Evolutionary conservation across 2,888 invertebrate genomes (phyloP).

Genomic region (Lepidocyrtoides sp.): DNA sequence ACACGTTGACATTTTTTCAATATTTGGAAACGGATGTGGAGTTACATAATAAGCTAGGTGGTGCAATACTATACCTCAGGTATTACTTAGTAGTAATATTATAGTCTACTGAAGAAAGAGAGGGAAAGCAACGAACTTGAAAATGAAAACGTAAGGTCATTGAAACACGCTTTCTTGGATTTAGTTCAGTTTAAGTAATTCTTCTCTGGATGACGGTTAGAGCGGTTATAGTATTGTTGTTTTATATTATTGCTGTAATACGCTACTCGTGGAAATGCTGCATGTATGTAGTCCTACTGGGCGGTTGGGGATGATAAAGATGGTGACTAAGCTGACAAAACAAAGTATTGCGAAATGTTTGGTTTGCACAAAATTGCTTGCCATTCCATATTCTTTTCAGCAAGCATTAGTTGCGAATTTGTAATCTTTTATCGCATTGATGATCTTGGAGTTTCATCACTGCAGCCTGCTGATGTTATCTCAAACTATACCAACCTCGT

Average conservation of each 20-base stretch:
- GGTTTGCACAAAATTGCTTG: neutral
- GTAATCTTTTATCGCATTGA: neutral
- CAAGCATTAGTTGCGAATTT: neutral
- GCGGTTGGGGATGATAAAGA: neutral
- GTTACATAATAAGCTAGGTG: neutral
- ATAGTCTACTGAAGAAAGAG: neutral
- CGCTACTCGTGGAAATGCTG: neutral
- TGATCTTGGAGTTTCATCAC: neutral
- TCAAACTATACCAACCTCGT: neutral
- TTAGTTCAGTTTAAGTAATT: neutral
- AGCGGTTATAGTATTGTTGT: neutral
- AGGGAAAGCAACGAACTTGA: slow-evolving; percentile 27
- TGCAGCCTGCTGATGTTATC: neutral
- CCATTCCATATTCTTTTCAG: neutral
- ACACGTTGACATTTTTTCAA: neutral
- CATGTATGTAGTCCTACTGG: no score
- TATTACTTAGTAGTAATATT: no score
- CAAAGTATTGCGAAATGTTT: neutral
- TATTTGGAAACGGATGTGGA: neutral
- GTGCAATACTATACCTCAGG: no score
- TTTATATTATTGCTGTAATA: no score
- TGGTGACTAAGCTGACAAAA: neutral
- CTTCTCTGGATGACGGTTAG: neutral
- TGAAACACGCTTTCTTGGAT: neutral
- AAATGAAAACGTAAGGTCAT: neutral